A percentile compares a stretch with the other conserved stretches of the same genome.
Evolutionary conservation across 2,888 invertebrate species (phyloP).

Genomic region (Brenthis hecate): DNA sequence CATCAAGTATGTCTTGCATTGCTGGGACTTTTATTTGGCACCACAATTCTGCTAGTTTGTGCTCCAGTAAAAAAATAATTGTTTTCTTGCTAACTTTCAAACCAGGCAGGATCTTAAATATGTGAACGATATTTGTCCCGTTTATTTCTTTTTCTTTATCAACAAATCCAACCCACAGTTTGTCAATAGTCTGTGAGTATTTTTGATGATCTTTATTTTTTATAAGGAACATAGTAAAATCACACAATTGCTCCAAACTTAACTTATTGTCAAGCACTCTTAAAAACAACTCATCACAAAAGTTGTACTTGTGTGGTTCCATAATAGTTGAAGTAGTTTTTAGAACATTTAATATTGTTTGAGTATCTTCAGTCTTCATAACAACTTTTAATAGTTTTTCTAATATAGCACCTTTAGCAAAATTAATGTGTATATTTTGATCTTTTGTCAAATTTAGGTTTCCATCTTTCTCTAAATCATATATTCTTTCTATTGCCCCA

Average conservation of each 20-base stretch:
- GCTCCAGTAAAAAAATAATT: constrained; percentile 82
- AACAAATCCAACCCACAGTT: constrained; percentile 85
- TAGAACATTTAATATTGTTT: constrained; percentile 71
- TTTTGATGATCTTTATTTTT: constrained; percentile 69
- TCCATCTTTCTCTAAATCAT: constrained; percentile 66
- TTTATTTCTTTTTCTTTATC: constrained; percentile 82
- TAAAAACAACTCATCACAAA: constrained; percentile 84
- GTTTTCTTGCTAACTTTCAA: constrained; percentile 83
- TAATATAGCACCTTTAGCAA: constrained; percentile 74
- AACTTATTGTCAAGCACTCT: constrained; percentile 84
- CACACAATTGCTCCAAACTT: constrained; percentile 81
- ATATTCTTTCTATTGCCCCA: constrained; percentile 76
- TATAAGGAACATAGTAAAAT: constrained; percentile 80
- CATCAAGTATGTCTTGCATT: constrained; percentile 75
- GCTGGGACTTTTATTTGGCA: constrained; percentile 73
- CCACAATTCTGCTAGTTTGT: constrained; percentile 81
- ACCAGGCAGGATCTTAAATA: constrained; percentile 81
- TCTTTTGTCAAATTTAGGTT: constrained; percentile 48
- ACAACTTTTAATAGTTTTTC: constrained; percentile 73
- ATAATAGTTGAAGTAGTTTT: constrained; percentile 66
- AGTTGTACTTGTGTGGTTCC: constrained; percentile 73
- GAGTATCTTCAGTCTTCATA: constrained; percentile 73
- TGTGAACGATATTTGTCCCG: constrained; percentile 78
- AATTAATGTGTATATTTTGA: constrained; percentile 56
- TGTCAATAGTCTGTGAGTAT: constrained; percentile 82